Percentiles rank a stretch among this genome's conserved stretches.
phyloP scores from a whole-genome alignment of 2,888 invertebrate species.

The Mesochorus sp. region DNA sequence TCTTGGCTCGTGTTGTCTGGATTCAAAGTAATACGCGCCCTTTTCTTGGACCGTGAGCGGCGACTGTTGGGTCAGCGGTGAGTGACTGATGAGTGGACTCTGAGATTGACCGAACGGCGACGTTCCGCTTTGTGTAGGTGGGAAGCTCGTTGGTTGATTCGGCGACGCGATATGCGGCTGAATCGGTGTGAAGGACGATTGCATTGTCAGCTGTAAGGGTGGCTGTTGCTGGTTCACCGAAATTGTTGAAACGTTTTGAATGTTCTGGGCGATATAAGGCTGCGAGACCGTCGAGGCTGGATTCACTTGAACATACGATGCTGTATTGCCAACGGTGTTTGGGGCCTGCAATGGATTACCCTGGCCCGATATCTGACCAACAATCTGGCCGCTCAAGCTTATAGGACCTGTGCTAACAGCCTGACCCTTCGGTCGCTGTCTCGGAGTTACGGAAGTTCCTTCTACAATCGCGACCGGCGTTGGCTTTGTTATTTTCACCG shows the following conservation, averaged over 20 bases:
- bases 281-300: constrained; percentile 68
- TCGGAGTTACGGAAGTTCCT: constrained; percentile 91
- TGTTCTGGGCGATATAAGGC: constrained; percentile 66
- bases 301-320: constrained; percentile 72
- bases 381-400: constrained; percentile 79
- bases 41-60: constrained; percentile 79
- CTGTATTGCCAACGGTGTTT: constrained; percentile 69
- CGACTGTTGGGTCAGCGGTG: constrained; percentile 77
- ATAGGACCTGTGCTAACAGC: constrained; percentile 78
- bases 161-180: constrained; percentile 75
- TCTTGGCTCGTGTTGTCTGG: constrained; percentile 69
- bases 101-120: constrained; percentile 75
- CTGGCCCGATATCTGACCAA: constrained; percentile 80
- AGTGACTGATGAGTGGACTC: constrained; percentile 76
- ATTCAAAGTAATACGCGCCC: constrained; percentile 75
- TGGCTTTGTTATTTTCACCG: constrained; percentile 82
- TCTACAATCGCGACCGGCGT: constrained; percentile 84
- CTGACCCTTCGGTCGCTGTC: constrained; percentile 90
- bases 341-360: constrained; percentile 73
- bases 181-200: constrained; percentile 63
- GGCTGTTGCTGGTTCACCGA: constrained; percentile 65
- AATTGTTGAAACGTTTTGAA: constrained; percentile 63
- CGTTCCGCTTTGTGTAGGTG: constrained; percentile 70
- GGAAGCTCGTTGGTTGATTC: constrained; percentile 72
- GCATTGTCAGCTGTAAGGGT: constrained; percentile 62